These are phyloP conservation scores for Anser cygnoides DNA, from an alignment of 2,113 vertebrate genomes.

Conservation along the genomic window DNA sequence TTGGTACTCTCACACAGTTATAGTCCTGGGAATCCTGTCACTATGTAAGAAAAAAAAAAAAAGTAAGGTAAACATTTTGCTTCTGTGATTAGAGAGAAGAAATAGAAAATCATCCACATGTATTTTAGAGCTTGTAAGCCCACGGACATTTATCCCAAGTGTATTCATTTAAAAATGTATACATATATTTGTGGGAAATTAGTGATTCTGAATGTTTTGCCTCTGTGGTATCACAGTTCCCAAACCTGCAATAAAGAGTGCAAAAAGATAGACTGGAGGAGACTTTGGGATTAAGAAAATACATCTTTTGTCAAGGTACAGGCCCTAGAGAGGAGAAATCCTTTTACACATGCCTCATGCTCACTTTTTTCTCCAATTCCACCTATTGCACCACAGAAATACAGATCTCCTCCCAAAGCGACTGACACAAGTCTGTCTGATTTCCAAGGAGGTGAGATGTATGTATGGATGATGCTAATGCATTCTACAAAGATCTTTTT, in stretches of 20 bases:
- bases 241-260: background rate
- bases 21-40: background rate
- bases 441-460: background rate
- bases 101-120: background rate
- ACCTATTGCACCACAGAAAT: background rate
- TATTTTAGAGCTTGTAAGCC: background rate
- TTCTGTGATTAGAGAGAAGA: background rate
- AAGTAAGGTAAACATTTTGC: background rate
- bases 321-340: background rate
- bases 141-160: background rate
- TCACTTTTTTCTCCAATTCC: background rate
- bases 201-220: background rate
- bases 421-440: background rate
- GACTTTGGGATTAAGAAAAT: background rate
- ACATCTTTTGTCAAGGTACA: background rate
- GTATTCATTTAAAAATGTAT: background rate
- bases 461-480: background rate
- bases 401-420: background rate
- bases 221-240: background rate
- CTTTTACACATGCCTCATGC: rapidly evolving
- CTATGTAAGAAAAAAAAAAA: background rate
- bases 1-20: rapidly evolving
- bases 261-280: background rate
- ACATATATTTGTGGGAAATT: background rate
- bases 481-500: background rate